Base-by-base conservation (phyloP, 2,888 invertebrate species). In the Papilio elwesi region DNA sequence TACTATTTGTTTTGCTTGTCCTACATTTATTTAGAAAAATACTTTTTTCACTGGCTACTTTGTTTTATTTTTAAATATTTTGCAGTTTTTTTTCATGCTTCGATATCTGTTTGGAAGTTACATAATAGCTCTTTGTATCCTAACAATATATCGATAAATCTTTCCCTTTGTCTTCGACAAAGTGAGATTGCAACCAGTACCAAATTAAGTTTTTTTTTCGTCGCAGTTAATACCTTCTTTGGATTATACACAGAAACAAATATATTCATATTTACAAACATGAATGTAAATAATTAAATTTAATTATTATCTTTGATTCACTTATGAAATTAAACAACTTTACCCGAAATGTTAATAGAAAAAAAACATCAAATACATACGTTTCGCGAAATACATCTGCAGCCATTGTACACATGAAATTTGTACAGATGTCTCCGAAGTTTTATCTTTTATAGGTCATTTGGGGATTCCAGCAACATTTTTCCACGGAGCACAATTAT, bases 1-100 rank as follows among this genome's bases (percentile, higher is more conserved):
- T 77, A 71, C 75, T 76, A 76, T 79, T 77, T 79, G 76, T 78
- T 79, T 76, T 74, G 66, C 68, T 74, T n/a, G 47, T 69, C 52
- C 73, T 76, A 76, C 74, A 75, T 70, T 15, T 62, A n/a, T 43
- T 62, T 57, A 13, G 10, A 36, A 13, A 36, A 13, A 59, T 13
- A 57, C 36, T 36, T 57, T 13, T 13, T 36, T 38, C 38, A 38
- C 57, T 38, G 9, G n/a, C 38, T n/a, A n/a, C 13, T 8, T 12
- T 9, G n/a, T 59, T 59, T 6, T 43, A 9, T 9, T 59, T 13
- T 59, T 59, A 38, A 36, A 59, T 59, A 13, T 38, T 59, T 57
- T 59, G 13, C 4, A 68, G 38, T 71, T n/a, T 38, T 16, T 13
- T 63, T 38, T 2, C 6, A 43, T 38, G n/a, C 8, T 16, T 43